A percentile compares a stretch with the other conserved stretches of the same genome.
phyloP scores from a whole-genome alignment of 2,888 invertebrate genomes.

The Clostera curtula region DNA sequence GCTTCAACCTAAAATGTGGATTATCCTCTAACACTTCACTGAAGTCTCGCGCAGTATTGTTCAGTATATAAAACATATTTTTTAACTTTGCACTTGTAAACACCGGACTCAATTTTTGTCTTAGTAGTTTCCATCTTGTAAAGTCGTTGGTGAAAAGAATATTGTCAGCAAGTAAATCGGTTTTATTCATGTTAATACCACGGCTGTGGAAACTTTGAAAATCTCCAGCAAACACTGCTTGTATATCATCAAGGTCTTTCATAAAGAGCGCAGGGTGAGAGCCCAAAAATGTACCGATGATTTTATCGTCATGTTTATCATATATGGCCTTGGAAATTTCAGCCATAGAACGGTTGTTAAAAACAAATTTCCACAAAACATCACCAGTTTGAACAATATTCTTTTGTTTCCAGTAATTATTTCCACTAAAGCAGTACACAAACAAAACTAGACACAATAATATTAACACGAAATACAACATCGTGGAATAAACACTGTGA shows the following conservation, averaged over 20 bases:
- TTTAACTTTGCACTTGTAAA: slow-evolving; percentile 51
- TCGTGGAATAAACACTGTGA: no score
- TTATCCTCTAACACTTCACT: slow-evolving; percentile 29
- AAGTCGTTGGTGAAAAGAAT: slow-evolving; percentile 43
- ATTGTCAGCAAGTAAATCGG: slow-evolving; percentile 43
- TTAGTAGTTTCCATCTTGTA: slow-evolving; percentile 45
- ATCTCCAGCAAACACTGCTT: slow-evolving; percentile 38
- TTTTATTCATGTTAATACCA: slow-evolving; percentile 33
- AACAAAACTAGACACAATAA: slow-evolving; percentile 20
- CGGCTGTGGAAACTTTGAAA: slow-evolving; percentile 44
- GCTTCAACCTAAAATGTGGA: slow-evolving; percentile 22
- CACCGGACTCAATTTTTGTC: slow-evolving; percentile 51
- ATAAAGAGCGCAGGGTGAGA: slow-evolving; percentile 34
- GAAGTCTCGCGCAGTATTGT: slow-evolving; percentile 43
- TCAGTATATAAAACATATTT: slow-evolving; percentile 52
- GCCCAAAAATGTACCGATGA: slow-evolving; percentile 29
- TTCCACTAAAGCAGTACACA: slow-evolving; percentile 16
- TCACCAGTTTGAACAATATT: slow-evolving; percentile 33
- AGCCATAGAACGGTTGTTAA: slow-evolving; percentile 33
- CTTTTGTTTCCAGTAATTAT: slow-evolving; percentile 42
- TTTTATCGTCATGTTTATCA: slow-evolving; percentile 27
- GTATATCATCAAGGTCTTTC: slow-evolving; percentile 40
- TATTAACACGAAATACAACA: slow-evolving; percentile 15
- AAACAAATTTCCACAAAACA: slow-evolving; percentile 31
- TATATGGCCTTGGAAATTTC: slow-evolving; percentile 42